Percentiles rank a stretch among this genome's conserved stretches.
These are phyloP conservation scores for Deroptyus accipitrinus DNA, from an alignment of 2,113 vertebrate genomes.

Conservation along the genomic window DNA sequence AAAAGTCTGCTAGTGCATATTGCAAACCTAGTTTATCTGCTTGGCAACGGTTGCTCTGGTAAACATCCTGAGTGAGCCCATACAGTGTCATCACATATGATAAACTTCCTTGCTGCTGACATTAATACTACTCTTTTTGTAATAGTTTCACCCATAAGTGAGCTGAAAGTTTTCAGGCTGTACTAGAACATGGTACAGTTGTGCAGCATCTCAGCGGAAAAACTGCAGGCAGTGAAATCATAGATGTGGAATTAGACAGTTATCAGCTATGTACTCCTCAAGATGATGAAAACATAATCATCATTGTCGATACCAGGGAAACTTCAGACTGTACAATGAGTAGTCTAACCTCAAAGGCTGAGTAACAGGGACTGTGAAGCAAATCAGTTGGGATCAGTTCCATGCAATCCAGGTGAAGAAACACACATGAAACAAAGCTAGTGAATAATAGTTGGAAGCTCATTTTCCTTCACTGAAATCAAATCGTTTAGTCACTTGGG, in stretches of 20 bases:
- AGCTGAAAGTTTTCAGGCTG: background rate
- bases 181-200: slow-evolving; percentile 13
- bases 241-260: slow-evolving; percentile 35
- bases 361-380: background rate
- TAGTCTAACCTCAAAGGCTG: background rate
- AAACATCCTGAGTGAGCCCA: slow-evolving; percentile 55
- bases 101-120: slow-evolving; percentile 44
- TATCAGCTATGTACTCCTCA: background rate
- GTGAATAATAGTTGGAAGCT: background rate
- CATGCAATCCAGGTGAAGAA: background rate
- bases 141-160: slow-evolving; percentile 11
- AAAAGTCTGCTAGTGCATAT: slow-evolving; percentile 24
- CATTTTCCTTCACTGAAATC: background rate
- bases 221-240: slow-evolving; percentile 42
- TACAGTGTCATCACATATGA: slow-evolving; percentile 36
- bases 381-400: background rate
- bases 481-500: background rate
- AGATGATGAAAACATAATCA: background rate
- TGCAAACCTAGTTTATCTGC: slow-evolving; percentile 16
- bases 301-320: background rate
- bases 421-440: background rate
- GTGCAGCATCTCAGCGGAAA: background rate
- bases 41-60: slow-evolving; percentile 56
- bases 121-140: slow-evolving; percentile 17
- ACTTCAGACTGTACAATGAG: background rate